These are phyloP conservation scores for Oreohelix idahoensis DNA, from an alignment of 1,140 invertebrate genomes.

Conservation along the genomic window DNA sequence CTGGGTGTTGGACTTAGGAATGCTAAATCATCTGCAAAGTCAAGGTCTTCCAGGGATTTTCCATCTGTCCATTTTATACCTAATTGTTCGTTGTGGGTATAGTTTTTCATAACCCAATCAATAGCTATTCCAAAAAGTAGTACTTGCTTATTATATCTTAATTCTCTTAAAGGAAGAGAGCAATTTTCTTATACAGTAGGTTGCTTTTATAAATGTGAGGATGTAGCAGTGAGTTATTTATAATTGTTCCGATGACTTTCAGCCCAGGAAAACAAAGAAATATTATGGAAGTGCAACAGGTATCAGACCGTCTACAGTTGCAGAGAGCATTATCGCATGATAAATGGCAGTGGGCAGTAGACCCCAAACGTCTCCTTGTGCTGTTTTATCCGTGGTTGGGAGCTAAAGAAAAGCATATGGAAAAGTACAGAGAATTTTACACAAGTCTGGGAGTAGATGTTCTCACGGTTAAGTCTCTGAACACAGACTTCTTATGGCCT, in stretches of 20 bases:
- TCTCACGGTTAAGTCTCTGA: constrained; percentile 3
- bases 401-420: constrained; percentile 25
- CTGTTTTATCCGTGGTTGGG: constrained; percentile 33
- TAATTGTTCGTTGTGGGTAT: too few species aligned
- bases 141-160: too few species aligned
- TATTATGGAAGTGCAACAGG: neutral
- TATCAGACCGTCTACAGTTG: constrained; percentile 23
- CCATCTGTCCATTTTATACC: too few species aligned
- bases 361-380: constrained; percentile 1
- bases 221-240: too few species aligned
- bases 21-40: too few species aligned
- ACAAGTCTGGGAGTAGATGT: constrained; percentile 26
- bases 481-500: constrained; percentile 32
- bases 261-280: neutral
- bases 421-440: constrained; percentile 24
- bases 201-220: too few species aligned
- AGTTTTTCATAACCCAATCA: too few species aligned
- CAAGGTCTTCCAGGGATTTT: too few species aligned
- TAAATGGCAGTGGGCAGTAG: neutral
- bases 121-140: too few species aligned
- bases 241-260: neutral
- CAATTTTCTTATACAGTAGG: too few species aligned
- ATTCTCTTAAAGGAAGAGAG: too few species aligned
- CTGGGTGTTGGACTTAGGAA: too few species aligned
- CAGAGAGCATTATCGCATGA: neutral